Percentiles rank a stretch among this genome's conserved stretches.
Evolutionary conservation across 1,140 invertebrate species (phyloP).

Genomic region (Bombus confusus): DNA sequence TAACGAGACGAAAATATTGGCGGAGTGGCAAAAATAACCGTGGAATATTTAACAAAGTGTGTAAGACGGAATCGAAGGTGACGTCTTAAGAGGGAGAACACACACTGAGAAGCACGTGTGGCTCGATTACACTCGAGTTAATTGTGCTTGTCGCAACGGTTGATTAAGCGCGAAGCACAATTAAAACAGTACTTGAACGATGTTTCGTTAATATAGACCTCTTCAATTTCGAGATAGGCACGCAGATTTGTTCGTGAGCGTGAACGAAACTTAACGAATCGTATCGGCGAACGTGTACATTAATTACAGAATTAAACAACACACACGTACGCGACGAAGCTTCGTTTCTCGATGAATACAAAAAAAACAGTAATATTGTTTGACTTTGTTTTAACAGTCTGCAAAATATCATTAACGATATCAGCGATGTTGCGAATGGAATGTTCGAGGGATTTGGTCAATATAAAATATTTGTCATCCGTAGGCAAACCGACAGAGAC

Average conservation of each 20-base stretch:
- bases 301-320: neutral
- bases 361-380: neutral
- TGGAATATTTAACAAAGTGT: neutral
- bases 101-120: conserved; percentile 1
- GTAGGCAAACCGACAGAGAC: neutral
- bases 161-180: neutral
- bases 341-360: no score
- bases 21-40: neutral
- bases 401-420: neutral
- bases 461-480: neutral
- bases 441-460: neutral
- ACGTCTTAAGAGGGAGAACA: neutral
- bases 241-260: neutral
- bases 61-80: neutral
- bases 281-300: neutral
- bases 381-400: neutral
- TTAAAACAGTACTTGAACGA: neutral
- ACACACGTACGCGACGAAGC: no score
- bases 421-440: neutral
- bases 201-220: neutral
- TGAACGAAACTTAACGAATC: neutral
- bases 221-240: neutral
- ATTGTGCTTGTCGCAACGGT: neutral
- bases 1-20: conserved; percentile 29
- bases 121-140: neutral